phyloP scores from a whole-genome alignment of 2,888 invertebrate species.

The Zootermopsis nevadensis region DNA sequence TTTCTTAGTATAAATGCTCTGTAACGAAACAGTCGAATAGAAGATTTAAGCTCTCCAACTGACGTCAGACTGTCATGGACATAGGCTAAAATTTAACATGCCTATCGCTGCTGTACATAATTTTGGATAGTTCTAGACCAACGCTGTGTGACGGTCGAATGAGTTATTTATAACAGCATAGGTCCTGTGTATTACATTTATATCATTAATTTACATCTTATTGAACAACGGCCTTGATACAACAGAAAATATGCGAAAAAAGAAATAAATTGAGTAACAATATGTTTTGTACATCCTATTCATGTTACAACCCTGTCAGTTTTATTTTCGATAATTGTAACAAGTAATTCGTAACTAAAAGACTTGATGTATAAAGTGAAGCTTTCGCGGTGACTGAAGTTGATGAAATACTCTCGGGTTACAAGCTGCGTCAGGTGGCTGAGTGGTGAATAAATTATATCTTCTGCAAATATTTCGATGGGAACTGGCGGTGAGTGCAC shows the following conservation, averaged over 20 bases:
- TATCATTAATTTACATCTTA: neutral
- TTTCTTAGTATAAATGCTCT: too few species aligned
- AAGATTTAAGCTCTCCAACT: neutral
- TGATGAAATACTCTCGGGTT: too few species aligned
- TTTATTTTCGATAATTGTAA: slow-evolving; percentile 3
- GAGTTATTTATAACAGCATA: neutral
- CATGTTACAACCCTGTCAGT: slow-evolving; percentile 6
- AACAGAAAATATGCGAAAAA: neutral
- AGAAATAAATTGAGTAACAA: neutral
- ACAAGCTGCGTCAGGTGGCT: too few species aligned
- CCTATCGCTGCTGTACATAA: slow-evolving; percentile 5
- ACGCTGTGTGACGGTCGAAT: neutral
- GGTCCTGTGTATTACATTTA: neutral
- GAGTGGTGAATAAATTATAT: too few species aligned
- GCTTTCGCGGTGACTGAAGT: too few species aligned
- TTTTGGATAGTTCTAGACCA: neutral
- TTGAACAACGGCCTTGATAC: neutral
- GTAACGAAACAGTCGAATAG: neutral
- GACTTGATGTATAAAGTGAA: too few species aligned
- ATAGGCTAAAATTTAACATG: neutral
- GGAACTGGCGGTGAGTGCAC: too few species aligned
- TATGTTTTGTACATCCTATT: neutral
- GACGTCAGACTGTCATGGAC: neutral
- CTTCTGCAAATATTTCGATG: too few species aligned
- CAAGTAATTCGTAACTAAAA: slow-evolving; percentile 1